A percentile compares a stretch with the other conserved stretches of the same genome.
Conservation (phyloP, 1,140 invertebrate species). For the Saccostrea cuccullata region DNA sequence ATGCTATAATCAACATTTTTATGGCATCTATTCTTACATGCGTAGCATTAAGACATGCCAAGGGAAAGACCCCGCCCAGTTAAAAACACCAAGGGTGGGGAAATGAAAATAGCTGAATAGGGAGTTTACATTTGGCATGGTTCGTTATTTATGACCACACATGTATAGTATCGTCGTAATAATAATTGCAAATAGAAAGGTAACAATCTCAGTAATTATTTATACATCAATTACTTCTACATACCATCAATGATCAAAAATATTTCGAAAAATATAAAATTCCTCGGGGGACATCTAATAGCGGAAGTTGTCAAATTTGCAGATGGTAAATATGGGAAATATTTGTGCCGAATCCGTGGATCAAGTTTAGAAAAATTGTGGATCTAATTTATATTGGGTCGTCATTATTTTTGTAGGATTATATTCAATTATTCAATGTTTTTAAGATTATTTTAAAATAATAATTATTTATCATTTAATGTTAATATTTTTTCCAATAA, state of each 20-base stretch:
- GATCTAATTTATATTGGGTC: background rate
- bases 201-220: background rate
- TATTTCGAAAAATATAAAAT: conserved; percentile 10
- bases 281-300: conserved; percentile 32
- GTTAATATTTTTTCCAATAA: background rate
- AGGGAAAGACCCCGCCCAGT: background rate
- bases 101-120: background rate
- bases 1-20: too few relatives aligned
- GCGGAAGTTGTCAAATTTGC: conserved; percentile 16
- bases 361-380: background rate
- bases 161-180: too few relatives aligned
- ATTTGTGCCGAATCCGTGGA: background rate
- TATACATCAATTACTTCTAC: background rate
- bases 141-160: too few relatives aligned
- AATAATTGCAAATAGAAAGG: too few relatives aligned
- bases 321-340: background rate
- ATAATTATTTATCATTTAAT: background rate
- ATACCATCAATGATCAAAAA: background rate
- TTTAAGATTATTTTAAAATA: background rate
- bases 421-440: background rate
- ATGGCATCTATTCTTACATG: too few relatives aligned
- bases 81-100: background rate
- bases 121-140: too few relatives aligned
- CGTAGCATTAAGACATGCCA: background rate
- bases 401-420: background rate